phyloP scores from a whole-genome alignment of 2,113 vertebrate species.

The Ctenodactylus gundi region DNA sequence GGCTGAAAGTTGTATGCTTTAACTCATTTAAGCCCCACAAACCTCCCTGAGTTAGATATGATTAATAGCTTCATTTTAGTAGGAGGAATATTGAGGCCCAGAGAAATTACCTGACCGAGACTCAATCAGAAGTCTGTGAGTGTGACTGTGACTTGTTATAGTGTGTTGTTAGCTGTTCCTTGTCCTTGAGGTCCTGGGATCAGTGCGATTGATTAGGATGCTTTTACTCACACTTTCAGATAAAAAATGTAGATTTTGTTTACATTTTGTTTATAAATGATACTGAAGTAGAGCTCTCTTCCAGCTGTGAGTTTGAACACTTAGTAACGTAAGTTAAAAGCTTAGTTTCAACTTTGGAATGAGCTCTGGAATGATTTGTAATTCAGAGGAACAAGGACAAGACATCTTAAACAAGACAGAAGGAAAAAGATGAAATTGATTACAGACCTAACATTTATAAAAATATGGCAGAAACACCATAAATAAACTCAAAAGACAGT shows the following conservation, averaged over 20 bases:
- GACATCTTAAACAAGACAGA: neutral
- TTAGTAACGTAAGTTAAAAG: too few species aligned
- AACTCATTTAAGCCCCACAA: slow-evolving; percentile 14
- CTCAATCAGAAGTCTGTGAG: neutral
- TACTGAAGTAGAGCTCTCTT: neutral
- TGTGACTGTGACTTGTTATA: neutral
- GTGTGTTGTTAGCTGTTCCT: neutral
- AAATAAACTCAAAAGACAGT: neutral
- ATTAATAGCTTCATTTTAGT: neutral
- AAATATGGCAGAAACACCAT: neutral
- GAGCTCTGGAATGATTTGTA: neutral
- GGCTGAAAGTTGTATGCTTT: slow-evolving; percentile 9
- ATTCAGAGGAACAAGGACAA: neutral
- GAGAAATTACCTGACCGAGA: neutral
- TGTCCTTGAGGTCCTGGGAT: neutral
- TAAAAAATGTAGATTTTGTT: slow-evolving; percentile 10
- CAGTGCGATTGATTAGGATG: neutral
- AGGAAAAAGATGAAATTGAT: neutral
- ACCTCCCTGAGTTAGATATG: neutral
- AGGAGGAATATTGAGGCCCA: neutral
- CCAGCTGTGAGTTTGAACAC: neutral
- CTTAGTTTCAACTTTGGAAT: neutral
- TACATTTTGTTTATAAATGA: neutral
- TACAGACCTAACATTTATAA: neutral
- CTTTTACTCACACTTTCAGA: neutral